Percentiles rank a stretch among this genome's conserved stretches.
Evolutionary conservation across 2,113 vertebrate species (phyloP).

Genomic region (Hemicordylus capensis): DNA sequence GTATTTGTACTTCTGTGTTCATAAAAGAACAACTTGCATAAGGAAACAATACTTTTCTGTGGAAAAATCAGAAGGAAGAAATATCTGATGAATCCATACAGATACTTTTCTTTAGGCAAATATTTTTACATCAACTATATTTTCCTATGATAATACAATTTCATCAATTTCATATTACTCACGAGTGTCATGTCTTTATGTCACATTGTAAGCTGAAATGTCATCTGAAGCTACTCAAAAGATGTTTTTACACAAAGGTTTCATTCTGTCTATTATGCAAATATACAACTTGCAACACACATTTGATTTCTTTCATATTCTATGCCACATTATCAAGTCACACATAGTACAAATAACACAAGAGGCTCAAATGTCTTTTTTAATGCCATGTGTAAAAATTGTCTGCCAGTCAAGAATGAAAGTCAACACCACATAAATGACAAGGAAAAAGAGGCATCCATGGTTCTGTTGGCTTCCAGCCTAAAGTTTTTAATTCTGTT

Average conservation of each 20-base stretch:
- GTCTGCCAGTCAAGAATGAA: neutral
- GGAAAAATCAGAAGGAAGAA: conserved; percentile 20
- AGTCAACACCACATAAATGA: neutral
- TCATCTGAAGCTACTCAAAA: neutral
- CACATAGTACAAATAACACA: neutral
- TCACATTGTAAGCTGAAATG: neutral
- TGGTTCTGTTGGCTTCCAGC: neutral
- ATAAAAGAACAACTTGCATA: conserved; percentile 62
- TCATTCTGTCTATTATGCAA: neutral
- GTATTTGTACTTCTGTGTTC: conserved; percentile 60
- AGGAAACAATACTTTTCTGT: conserved; percentile 54
- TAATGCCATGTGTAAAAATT: neutral
- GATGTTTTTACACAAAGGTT: neutral
- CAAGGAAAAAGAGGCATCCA: neutral
- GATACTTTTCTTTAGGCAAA: neutral
- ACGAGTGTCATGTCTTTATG: neutral
- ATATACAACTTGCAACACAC: neutral
- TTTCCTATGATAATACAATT: neutral
- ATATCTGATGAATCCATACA: neutral
- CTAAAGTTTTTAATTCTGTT: neutral
- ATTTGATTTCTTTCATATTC: neutral
- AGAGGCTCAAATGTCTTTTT: neutral
- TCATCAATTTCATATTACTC: neutral
- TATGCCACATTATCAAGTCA: neutral
- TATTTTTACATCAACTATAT: neutral